Base-by-base conservation (phyloP, 2,113 vertebrate genomes). In the Gambusia affinis region DNA sequence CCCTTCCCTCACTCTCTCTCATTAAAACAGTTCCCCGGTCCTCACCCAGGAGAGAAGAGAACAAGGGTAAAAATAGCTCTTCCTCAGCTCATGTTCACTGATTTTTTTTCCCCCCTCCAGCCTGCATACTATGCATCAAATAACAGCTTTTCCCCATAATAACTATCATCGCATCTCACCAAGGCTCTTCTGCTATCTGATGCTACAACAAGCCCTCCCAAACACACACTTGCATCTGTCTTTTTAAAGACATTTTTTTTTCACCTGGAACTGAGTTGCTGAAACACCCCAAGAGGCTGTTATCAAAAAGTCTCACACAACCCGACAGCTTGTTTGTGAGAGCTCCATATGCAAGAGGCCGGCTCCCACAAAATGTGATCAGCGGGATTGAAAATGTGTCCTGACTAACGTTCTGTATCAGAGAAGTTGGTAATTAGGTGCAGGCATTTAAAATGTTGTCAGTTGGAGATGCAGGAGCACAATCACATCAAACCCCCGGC, bases 61-160 rank as follows among this genome's bases (percentile, higher is more conserved):
- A 70, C 67, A 28, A 75, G 70, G 80, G 77, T 93, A 94, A 93
- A 93, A 92, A 92, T 94, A 93, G 88, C 84, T 84, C 64, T 67
- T 84, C 72, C 70, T 75, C 82, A 70, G 76, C 77, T 82, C 63
- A 28, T 54, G 75, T 75, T 83, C 31, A 1, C 82, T 78, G 81
- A 47, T 67, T 87, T 54, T 57, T 37, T 60, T 75, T 68, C 7
- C 60, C 70, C 61, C 72, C 80, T 60, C 39, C 69, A 70, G 51
- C 70, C 33, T 85, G 65, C 33, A 11, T 76, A 87, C 80, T 69
- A 66, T 86, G 88, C 85, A 87, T 91, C 83, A 92, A 89, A 93
- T 83, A 89, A 66, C 70, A 69, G 60, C 27, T 15, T 83, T 86
- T 82, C 76, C 80, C 67, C 84, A 76, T 75, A 79, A 91, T 84